These are phyloP conservation scores for Gallinago undulata DNA, from an alignment of 2,113 vertebrate genomes.

Conservation along the genomic window DNA sequence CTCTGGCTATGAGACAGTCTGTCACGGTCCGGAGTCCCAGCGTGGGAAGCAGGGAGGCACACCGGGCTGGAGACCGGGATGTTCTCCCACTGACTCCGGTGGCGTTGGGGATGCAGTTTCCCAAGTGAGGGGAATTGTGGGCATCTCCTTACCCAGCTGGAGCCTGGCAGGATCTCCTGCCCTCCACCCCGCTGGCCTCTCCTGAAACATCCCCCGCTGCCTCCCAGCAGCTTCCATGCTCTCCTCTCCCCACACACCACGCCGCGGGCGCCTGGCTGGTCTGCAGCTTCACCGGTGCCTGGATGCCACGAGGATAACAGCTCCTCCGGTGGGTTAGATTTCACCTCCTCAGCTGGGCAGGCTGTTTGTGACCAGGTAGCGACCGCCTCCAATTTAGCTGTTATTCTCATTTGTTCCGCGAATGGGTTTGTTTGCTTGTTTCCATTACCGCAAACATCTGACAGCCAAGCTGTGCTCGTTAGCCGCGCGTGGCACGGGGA, in stretches of 20 bases:
- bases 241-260: fast-evolving
- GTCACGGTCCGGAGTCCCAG: not conserved
- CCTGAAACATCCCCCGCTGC: not conserved
- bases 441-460: not conserved
- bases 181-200: not conserved
- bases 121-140: fast-evolving
- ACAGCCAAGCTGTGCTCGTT: not conserved
- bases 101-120: not conserved
- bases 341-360: not conserved
- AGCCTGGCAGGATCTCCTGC: not conserved
- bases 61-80: fast-evolving
- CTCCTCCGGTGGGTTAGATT: not conserved
- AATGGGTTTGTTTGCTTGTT: not conserved
- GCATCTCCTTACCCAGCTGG: not conserved
- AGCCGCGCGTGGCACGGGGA: fast-evolving
- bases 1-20: not conserved
- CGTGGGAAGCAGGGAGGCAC: not conserved
- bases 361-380: not conserved
- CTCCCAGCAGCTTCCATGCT: fast-evolving
- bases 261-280: fast-evolving
- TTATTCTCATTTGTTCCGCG: not conserved
- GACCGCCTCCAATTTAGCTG: not conserved
- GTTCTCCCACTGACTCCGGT: not conserved
- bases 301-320: not conserved
- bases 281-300: not conserved